Evolutionary conservation across 2,113 vertebrate species (phyloP).

Genomic region (Apeltes quadracus): DNA sequence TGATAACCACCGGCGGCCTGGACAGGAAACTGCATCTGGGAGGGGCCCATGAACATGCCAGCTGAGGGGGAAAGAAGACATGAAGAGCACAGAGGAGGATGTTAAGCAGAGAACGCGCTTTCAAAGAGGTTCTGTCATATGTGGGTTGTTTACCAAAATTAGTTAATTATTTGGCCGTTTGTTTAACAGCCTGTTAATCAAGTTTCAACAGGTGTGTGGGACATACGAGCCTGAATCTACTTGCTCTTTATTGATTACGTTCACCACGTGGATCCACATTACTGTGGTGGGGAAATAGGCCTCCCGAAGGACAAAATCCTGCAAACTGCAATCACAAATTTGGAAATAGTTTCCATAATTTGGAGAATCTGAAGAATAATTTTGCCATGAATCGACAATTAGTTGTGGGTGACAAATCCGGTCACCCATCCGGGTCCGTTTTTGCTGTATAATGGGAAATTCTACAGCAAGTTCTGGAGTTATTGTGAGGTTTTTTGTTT

Average conservation of each 20-base stretch:
- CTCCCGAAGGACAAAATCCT: background rate
- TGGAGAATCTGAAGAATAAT: background rate
- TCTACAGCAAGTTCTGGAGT: background rate
- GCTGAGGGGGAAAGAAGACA: conserved; percentile 50
- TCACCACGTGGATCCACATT: background rate
- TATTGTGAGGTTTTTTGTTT: no score
- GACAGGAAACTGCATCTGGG: conserved; percentile 91
- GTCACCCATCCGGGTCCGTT: no score
- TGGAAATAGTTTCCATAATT: background rate
- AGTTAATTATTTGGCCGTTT: conserved; percentile 1
- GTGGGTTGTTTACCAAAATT: background rate
- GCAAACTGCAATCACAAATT: background rate
- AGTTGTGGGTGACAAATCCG: background rate
- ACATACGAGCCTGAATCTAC: conserved; percentile 11
- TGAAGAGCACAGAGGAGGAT: background rate
- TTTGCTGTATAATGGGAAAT: background rate
- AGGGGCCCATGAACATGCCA: conserved; percentile 93
- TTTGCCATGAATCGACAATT: background rate
- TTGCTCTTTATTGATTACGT: background rate
- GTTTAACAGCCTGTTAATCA: background rate
- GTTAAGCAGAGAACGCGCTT: background rate
- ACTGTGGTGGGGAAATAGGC: background rate
- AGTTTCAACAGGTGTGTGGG: background rate
- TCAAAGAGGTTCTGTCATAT: background rate
- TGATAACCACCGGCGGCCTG: conserved; percentile 89